A percentile compares a stretch with the other conserved stretches of the same genome.
Conservation (phyloP, 1,140 invertebrate species). For the Drosophila sp. region DNA sequence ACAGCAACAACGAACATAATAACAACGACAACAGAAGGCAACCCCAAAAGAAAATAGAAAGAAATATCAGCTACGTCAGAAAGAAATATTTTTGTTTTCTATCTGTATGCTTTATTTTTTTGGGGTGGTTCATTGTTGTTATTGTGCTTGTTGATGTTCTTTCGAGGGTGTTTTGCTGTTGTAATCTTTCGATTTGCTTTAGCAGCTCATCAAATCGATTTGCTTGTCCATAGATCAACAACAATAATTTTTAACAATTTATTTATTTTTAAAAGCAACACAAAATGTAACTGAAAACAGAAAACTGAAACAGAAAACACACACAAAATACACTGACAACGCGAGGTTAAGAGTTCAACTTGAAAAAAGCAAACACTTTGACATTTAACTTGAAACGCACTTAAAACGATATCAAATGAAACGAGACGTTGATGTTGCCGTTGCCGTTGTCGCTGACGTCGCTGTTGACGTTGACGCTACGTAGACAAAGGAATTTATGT, state of each 20-base stretch:
- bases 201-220: constrained; percentile 41
- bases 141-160: too few species aligned
- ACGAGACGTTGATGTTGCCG: neutral
- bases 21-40: constrained; percentile 41
- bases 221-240: constrained; percentile 21
- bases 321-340: neutral
- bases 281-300: constrained; percentile 3
- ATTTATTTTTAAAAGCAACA: constrained; percentile 3
- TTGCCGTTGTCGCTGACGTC: neutral
- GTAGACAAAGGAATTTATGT: constrained; percentile 17
- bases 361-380: constrained; percentile 45
- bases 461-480: neutral
- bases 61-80: neutral
- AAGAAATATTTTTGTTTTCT: constrained; percentile 10
- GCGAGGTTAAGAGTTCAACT: constrained; percentile 49
- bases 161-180: constrained; percentile 29
- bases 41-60: constrained; percentile 7
- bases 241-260: constrained; percentile 1
- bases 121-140: constrained; percentile 33
- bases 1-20: constrained; percentile 25
- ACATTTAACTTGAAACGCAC: constrained; percentile 47
- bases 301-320: neutral
- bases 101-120: constrained; percentile 12
- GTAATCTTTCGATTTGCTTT: constrained; percentile 29
- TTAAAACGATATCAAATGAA: constrained; percentile 20